Evolutionary conservation across 2,797 vertebrate species (phyloP), one percentile per base, ranked within the genome.

Genomic region (Eremophila alpestris): DNA sequence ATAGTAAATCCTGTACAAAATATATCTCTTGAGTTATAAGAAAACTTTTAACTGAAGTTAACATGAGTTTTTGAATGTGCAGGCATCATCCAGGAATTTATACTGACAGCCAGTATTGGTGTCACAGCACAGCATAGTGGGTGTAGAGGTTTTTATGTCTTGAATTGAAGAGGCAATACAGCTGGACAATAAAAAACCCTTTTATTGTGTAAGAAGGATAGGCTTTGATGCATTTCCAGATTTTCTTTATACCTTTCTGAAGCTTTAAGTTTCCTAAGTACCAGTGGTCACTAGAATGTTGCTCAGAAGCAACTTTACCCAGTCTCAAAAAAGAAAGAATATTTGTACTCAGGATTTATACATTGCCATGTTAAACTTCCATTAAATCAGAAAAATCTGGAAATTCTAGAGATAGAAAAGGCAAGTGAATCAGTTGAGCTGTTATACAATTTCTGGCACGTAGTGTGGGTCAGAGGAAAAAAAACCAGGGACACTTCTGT

Each of bases 401-500:
- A 93, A 69, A 91, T 70, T 54, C 56, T 23, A 92, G 91, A 62
- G 29, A 23, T 48, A 73, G 63, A 91, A 93, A 92, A 83, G 45
- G 41, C 40, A 5, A 83, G 43, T 36, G 45, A 40, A 83, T 71
- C 52, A 40, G 24, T 59, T 62, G 9, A 58, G 68, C 32, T 27
- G 21, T 78, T 87, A 30, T 3, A 30, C 43, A 63, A 70, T 89
- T 94, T 90, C 90, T 90, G 69, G 34, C 67, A 43, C 62, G 45
- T 48, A 54, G 16, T n/a, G 67, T 64, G 73, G 49, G 24, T 68
- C 75, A 91, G 55, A 63, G 34, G 58, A 91, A 91, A 93, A 93
- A 59, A 86, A 88, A 59, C 24, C 78, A 52, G 41, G 45, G 76
- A 80, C 58, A 76, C 81, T 76, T 80, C 20, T 81, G 71, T 73